A percentile compares a stretch with the other conserved stretches of the same genome.
Conservation (phyloP, 1,140 invertebrate species). For the Stratiolaelaps scimitus region DNA sequence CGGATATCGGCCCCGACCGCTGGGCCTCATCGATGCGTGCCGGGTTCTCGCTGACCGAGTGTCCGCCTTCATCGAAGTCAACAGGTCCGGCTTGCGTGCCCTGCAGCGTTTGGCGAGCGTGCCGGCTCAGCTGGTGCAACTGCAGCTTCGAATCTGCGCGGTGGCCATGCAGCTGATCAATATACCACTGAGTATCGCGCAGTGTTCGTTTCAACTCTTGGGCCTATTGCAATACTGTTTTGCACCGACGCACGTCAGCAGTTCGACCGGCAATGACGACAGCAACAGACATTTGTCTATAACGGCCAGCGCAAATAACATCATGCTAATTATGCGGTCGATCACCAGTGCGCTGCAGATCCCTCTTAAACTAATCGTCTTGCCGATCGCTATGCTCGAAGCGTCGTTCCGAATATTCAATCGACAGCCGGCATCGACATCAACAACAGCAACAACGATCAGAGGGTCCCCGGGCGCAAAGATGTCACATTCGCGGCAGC, state of each 20-base stretch:
- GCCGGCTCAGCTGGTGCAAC: neutral
- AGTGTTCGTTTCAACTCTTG: neutral
- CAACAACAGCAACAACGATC: too few relatives aligned
- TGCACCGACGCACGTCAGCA: neutral
- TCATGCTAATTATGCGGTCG: neutral
- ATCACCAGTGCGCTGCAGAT: neutral
- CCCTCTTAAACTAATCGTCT: neutral
- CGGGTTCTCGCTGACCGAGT: too few relatives aligned
- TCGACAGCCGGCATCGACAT: too few relatives aligned
- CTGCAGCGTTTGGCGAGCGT: neutral
- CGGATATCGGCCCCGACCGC: too few relatives aligned
- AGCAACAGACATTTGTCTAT: too few relatives aligned
- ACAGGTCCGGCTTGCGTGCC: neutral
- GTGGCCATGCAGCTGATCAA: neutral
- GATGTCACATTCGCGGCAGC: too few relatives aligned
- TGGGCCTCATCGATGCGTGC: too few relatives aligned
- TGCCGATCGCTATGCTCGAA: neutral
- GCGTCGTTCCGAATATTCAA: neutral
- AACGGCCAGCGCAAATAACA: too few relatives aligned
- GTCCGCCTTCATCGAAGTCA: neutral
- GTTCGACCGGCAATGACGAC: neutral
- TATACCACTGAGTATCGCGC: slow-evolving; percentile 2
- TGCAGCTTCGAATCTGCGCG: neutral
- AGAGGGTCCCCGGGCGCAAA: too few relatives aligned
- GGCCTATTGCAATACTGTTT: neutral